Evolutionary conservation across 2,888 invertebrate species (phyloP).

Genomic region (Iselma pallidipennis): DNA sequence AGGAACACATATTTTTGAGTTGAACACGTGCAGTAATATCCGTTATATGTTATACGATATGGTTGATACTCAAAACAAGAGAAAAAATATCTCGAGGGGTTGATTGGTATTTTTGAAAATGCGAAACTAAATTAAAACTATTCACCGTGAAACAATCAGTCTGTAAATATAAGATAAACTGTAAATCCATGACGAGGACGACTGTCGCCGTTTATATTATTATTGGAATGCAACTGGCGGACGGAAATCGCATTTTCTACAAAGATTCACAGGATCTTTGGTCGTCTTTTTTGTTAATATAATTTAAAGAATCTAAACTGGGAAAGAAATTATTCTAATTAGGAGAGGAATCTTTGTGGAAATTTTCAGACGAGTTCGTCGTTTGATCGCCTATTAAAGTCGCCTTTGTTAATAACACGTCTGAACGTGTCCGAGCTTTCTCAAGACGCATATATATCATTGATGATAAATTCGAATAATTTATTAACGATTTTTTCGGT

Average conservation of each 20-base stretch:
- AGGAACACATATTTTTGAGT: conserved; percentile 19
- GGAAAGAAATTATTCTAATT: not conserved
- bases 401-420: conserved; percentile 32
- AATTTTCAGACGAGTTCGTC: conserved; percentile 19
- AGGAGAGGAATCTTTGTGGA: too few species aligned
- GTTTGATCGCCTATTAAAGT: conserved; percentile 30
- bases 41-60: conserved; percentile 20
- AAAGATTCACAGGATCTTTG: not conserved
- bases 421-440: conserved; percentile 6
- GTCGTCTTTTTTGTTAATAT: not conserved
- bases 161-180: not conserved
- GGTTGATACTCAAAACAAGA: not conserved
- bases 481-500: not conserved
- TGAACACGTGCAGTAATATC: conserved; percentile 27
- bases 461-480: too few species aligned
- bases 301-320: too few species aligned
- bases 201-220: not conserved
- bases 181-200: not conserved
- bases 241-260: not conserved
- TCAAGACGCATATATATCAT: too few species aligned
- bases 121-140: not conserved
- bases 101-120: not conserved
- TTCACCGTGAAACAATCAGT: not conserved
- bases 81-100: not conserved
- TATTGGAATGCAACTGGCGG: conserved; percentile 1